These are phyloP conservation scores for Tenthredo amoena DNA, from an alignment of 2,888 invertebrate genomes.

Conservation along the genomic window DNA sequence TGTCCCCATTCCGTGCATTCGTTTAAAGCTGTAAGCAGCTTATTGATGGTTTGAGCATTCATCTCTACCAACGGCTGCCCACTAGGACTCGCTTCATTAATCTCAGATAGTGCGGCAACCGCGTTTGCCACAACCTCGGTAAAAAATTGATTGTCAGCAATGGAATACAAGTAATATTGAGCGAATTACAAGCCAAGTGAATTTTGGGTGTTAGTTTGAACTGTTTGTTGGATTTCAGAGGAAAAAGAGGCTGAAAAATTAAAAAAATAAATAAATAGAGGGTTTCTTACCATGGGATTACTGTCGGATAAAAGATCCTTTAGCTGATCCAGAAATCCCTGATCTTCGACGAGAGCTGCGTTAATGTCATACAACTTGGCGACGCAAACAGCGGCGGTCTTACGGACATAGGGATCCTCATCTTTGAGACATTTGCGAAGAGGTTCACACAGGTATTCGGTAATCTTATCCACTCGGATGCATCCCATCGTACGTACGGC, in stretches of 20 bases:
- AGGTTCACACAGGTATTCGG: constrained; percentile 99
- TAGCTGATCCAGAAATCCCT: constrained; percentile 98
- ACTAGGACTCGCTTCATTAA: constrained; percentile 97
- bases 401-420: constrained; percentile 98
- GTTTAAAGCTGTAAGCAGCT: constrained; percentile 97
- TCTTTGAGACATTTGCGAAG: constrained; percentile 96
- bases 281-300: constrained; percentile 93
- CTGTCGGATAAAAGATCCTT: constrained; percentile 99
- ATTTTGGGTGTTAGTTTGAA: not conserved
- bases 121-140: constrained; percentile 95
- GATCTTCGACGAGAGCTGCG: constrained; percentile 84
- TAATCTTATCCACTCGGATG: constrained; percentile 99
- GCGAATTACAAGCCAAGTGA: not conserved
- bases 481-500: constrained; percentile 99
- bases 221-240: not conserved
- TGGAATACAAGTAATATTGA: constrained; percentile 10
- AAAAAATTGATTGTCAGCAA: constrained; percentile 37
- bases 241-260: not conserved
- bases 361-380: constrained; percentile 99
- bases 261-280: not conserved
- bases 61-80: constrained; percentile 97
- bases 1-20: constrained; percentile 99
- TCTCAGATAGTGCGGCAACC: constrained; percentile 98
- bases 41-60: constrained; percentile 98
- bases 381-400: constrained; percentile 99